A percentile compares a stretch with the other conserved stretches of the same genome.
phyloP scores from a whole-genome alignment of 1,140 invertebrate genomes.

The Argopecten irradians region DNA sequence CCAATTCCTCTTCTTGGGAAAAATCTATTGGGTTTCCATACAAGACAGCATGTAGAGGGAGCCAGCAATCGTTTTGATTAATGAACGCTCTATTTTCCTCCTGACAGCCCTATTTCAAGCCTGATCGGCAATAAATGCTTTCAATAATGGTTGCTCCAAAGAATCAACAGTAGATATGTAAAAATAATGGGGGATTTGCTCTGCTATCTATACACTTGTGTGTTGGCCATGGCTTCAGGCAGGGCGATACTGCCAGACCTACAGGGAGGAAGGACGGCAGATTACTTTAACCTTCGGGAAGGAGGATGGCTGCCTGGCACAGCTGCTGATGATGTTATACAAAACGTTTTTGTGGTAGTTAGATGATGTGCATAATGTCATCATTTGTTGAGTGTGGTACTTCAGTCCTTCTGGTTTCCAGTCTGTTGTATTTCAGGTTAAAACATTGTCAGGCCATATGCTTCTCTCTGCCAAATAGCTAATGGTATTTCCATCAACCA shows the following conservation, averaged over 20 bases:
- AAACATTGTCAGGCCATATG: background rate
- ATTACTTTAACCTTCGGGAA: background rate
- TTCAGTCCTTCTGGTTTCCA: background rate
- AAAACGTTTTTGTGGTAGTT: constrained; percentile 16
- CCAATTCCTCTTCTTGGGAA: background rate
- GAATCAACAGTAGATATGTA: constrained; percentile 24
- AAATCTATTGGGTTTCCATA: constrained; percentile 8
- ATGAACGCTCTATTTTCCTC: constrained; percentile 38
- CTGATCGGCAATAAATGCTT: constrained; percentile 37
- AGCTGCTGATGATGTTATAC: constrained; percentile 21
- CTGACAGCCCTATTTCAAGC: constrained; percentile 48
- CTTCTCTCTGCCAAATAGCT: background rate
- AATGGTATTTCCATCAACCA: background rate
- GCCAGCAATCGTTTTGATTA: constrained; percentile 34
- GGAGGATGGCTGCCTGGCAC: background rate
- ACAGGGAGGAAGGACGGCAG: background rate
- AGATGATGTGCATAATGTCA: background rate
- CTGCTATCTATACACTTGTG: constrained; percentile 14
- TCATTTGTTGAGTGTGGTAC: background rate
- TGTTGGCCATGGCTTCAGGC: background rate
- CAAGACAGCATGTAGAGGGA: background rate
- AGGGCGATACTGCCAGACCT: background rate
- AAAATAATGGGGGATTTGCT: constrained; percentile 21
- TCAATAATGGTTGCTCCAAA: constrained; percentile 25
- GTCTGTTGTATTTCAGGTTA: background rate